Evolutionary conservation across 1,140 invertebrate species (phyloP), one percentile per base, ranked within the genome.

Genomic region (Bombus breviceps): DNA sequence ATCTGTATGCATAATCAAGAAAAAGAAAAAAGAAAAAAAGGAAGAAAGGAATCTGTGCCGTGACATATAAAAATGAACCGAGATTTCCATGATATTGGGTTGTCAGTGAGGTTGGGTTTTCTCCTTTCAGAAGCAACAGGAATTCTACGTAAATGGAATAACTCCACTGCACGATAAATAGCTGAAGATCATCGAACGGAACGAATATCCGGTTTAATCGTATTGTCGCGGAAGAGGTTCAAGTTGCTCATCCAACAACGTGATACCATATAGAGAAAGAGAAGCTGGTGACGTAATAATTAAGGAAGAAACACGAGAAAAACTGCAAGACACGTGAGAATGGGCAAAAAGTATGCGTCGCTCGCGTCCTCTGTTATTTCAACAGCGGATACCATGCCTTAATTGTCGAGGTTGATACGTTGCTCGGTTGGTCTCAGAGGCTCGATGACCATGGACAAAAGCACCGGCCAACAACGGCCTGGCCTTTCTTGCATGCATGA

Each of bases 401-500:
- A 57, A 69, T 85, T 64, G 62, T n/a, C 34, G 41, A 32, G 77
- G 72, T 8, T 34, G 47, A n/a, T 18, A n/a, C 57, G 32, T 68
- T 83, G 73, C 83, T 64, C 3, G 5, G 12, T 41, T 10, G 77
- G 59, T 43, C 53, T 53, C 34, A 22, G 39, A 64, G 34, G 39
- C 77, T 43, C 87, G 87, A 74, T 69, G 87, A 43, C 83, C 88
- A 83, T 89, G 87, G 75, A 76, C 83, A 83, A 82, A 84, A 77
- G 28, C 53, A 86, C 57, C 62, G 57, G 68, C 39, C 72, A n/a
- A 62, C 57, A 32, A 82, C 68, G 57, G 83, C 59, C 71, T 81
- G 86, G 86, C 86, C 88, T 84, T 89, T 89, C 88, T 69, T 69
- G 89, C 89, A 90, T 90, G 66, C 86, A 64, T 88, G 89, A 93